These are phyloP conservation scores for Hypotaenidia okinawae DNA, from an alignment of 2,797 vertebrate species.

Conservation along the genomic window DNA sequence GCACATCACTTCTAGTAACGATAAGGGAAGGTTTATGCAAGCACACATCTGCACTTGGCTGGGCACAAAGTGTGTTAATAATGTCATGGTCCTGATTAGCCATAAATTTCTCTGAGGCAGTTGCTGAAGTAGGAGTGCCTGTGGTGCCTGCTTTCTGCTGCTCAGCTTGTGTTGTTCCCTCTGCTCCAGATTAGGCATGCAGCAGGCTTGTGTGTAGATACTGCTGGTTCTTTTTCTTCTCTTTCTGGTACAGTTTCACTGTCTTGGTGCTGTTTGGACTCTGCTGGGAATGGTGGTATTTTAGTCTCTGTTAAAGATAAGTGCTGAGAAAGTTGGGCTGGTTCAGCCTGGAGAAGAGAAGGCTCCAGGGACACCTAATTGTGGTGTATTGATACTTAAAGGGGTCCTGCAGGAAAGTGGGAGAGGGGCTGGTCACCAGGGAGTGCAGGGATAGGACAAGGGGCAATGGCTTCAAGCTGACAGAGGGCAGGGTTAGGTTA, in stretches of 20 bases:
- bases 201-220: neutral
- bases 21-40: conserved; percentile 42
- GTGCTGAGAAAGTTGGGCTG: no score
- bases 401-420: no score
- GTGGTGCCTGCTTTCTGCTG: neutral
- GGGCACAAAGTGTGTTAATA: neutral
- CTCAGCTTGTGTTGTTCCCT: conserved; percentile 3
- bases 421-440: no score
- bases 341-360: no score
- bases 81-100: neutral
- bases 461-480: no score
- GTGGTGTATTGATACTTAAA: no score
- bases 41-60: conserved; percentile 28
- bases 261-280: neutral
- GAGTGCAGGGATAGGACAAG: no score
- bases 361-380: no score
- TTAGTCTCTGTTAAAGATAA: neutral
- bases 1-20: neutral
- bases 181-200: neutral
- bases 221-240: neutral
- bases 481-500: no score
- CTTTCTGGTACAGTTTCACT: neutral
- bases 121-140: neutral
- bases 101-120: neutral
- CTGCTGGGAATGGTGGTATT: neutral